Base-by-base conservation (phyloP, 2,888 invertebrate species). In the Palloptera scutellata region DNA sequence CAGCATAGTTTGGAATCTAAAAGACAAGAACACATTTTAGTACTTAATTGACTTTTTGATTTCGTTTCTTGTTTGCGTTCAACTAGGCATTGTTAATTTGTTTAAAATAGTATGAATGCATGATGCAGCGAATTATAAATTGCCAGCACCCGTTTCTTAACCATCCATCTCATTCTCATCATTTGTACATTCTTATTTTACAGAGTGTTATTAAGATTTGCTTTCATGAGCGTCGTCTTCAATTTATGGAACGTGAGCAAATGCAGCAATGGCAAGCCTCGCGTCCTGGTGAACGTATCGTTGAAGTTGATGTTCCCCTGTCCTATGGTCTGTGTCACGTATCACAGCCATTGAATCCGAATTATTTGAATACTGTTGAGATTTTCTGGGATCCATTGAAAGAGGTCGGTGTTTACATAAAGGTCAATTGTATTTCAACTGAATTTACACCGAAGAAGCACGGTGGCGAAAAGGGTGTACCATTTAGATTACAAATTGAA, bases 391-490 rank as follows among this genome's bases (percentile, higher is more conserved):
- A 98, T 86, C 96, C 97, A 0, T 92, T 95, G 30, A 97, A 97
- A 82, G 97, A 97, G 86, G 95, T 96, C 73, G 97, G 97, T 52
- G 93, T 96, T 70, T 97, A 96, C 81, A 92, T 97, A 74, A 96
- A 96, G 88, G 96, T 95, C 59, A 96, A 98, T 86, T 97, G 97
- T 84, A 98, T 98, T 78, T 97, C 97, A 71, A 98, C 98, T 0
- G 98, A 98, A 86, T 98, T 98, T 83, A 98, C 98, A 0, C 95
- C 96, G 0, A 97, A 97, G 84, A 97, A 97, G 81, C 97, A 98
- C 84, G 98, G 98, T 59, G 98, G 98, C 1, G 98, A 98, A 86
- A 98, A 98, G 81, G 98, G 98, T 0, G 97, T 98, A 0, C 97
- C 97, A 0, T 98, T 98, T 86, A 90, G 97, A 59, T 92, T 97